Percentiles rank a stretch among this genome's conserved stretches.
phyloP scores from a whole-genome alignment of 2,888 invertebrate species.

The Fragum whitleyi region DNA sequence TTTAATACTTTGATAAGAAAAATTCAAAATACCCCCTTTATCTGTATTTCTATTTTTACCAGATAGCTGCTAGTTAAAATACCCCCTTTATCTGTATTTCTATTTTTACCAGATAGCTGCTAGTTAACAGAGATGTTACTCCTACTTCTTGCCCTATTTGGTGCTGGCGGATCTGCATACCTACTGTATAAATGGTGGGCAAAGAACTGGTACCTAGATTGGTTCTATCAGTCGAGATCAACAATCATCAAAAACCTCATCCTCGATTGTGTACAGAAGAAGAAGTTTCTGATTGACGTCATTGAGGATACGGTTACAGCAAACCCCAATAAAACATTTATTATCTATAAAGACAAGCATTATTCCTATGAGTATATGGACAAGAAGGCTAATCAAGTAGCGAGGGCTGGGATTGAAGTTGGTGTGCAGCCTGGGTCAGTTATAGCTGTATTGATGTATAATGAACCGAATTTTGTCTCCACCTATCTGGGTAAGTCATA shows the following conservation, averaged over 20 bases:
- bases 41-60: no score
- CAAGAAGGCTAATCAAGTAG: conserved; percentile 69
- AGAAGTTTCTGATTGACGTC: conserved; percentile 53
- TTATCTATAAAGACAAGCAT: conserved; percentile 67
- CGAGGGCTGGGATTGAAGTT: conserved; percentile 55
- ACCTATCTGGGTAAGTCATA: conserved; percentile 68
- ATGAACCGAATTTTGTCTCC: conserved; percentile 74
- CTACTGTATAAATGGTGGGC: conserved; percentile 35
- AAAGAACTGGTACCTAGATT: conserved; percentile 48
- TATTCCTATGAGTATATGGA: conserved; percentile 70
- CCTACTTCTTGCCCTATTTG: conserved; percentile 24
- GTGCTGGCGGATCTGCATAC: conserved; percentile 32
- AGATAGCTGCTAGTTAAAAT: no score
- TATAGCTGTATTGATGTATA: conserved; percentile 71
- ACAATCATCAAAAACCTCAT: background rate
- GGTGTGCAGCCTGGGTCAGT: conserved; percentile 68
- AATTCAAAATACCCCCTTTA: no score
- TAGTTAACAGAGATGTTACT: conserved; percentile 43
- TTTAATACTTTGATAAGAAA: no score
- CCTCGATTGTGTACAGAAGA: conserved; percentile 1
- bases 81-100: no score
- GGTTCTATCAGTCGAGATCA: conserved; percentile 33
- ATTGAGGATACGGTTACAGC: conserved; percentile 53
- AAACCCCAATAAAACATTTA: conserved; percentile 59
- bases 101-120: no score